Evolutionary conservation across 2,797 vertebrate species (phyloP).

Genomic region (Benthosema pterotum): DNA sequence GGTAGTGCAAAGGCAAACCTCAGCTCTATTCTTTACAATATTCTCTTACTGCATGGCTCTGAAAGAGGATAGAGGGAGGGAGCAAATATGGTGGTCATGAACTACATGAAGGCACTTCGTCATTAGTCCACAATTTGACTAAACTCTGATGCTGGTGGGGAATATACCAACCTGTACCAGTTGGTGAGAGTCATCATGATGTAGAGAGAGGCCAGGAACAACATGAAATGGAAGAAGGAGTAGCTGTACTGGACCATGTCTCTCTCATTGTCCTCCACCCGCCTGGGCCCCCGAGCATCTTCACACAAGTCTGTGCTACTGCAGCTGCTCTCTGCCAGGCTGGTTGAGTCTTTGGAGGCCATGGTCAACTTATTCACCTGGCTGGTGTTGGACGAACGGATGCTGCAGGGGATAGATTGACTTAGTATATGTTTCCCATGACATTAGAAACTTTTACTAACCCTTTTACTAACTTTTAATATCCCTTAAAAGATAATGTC

Average conservation of each 20-base stretch:
- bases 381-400: constrained; percentile 91
- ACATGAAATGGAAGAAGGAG: constrained; percentile 90
- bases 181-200: constrained; percentile 98
- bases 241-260: constrained; percentile 92
- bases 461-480: too few relatives aligned
- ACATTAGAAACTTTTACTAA: neutral
- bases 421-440: neutral
- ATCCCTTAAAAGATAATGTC: too few relatives aligned
- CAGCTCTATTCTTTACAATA: too few relatives aligned
- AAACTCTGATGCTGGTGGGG: neutral
- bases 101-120: too few relatives aligned
- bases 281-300: constrained; percentile 64
- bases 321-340: constrained; percentile 75
- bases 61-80: too few relatives aligned
- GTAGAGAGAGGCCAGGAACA: constrained; percentile 91
- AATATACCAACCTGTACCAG: constrained; percentile 91
- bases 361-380: constrained; percentile 93
- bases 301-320: constrained; percentile 56
- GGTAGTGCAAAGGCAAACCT: too few relatives aligned
- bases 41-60: too few relatives aligned
- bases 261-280: constrained; percentile 86
- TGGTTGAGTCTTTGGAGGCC: constrained; percentile 82
- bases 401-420: constrained; percentile 69
- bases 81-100: too few relatives aligned
- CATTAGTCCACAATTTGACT: too few relatives aligned